Conservation (phyloP, 1,140 invertebrate genomes). For the Neodiprion fabricii region DNA sequence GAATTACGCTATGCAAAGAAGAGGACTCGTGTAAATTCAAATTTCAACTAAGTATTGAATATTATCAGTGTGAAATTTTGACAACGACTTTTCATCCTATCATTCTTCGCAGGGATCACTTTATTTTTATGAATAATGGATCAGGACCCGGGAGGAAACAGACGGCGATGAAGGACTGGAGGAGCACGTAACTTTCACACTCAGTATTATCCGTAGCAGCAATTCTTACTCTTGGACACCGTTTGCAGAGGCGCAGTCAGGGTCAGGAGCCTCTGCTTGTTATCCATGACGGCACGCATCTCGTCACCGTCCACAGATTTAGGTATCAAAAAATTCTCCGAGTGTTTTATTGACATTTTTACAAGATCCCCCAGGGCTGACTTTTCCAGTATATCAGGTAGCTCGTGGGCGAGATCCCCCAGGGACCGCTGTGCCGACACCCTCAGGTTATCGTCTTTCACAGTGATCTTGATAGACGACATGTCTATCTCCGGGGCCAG, state of each 20-base stretch:
- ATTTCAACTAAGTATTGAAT: too few species aligned
- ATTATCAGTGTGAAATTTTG: too few species aligned
- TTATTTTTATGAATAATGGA: too few species aligned
- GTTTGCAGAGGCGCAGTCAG: conserved; percentile 27
- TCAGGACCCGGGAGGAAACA: too few species aligned
- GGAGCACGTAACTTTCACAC: too few species aligned
- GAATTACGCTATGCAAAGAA: too few species aligned
- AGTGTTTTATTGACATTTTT: conserved; percentile 24
- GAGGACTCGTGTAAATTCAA: too few species aligned
- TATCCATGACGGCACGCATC: conserved; percentile 35
- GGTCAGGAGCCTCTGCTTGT: conserved; percentile 32
- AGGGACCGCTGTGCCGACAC: conserved; percentile 24
- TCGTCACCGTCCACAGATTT: conserved; percentile 32
- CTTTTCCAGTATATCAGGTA: conserved; percentile 18
- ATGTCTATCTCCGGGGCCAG: conserved; percentile 34
- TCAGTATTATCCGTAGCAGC: too few species aligned
- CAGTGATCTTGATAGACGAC: conserved; percentile 36
- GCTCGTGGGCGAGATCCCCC: conserved; percentile 17
- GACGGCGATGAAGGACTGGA: too few species aligned
- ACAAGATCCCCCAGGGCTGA: conserved; percentile 20
- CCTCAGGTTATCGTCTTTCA: conserved; percentile 36
- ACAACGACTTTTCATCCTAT: too few species aligned
- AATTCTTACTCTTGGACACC: neutral
- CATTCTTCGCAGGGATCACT: too few species aligned
- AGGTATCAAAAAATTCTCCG: conserved; percentile 37